Evolutionary conservation across 1,140 invertebrate genomes (phyloP).

Genomic region (Drosophila ogumai): DNA sequence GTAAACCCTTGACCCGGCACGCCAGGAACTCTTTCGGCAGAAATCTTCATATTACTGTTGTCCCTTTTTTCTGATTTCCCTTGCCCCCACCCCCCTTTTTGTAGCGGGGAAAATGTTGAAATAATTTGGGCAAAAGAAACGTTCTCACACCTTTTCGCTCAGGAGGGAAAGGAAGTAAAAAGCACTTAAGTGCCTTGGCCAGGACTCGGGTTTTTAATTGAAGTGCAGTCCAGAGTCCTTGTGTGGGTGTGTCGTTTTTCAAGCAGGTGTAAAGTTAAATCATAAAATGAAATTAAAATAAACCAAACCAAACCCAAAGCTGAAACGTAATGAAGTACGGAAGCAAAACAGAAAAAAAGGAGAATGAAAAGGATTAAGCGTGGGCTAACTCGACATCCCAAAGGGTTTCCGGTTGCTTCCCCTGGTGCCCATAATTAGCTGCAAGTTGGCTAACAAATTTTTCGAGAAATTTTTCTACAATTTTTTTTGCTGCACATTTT

Average conservation of each 20-base stretch:
- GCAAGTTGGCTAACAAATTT: conserved; percentile 47
- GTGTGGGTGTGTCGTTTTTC: conserved; percentile 39
- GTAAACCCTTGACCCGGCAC: conserved; percentile 77
- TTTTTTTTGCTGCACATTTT: conserved; percentile 41
- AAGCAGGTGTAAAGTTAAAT: conserved; percentile 85
- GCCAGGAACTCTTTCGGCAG: conserved; percentile 45
- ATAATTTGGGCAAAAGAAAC: conserved; percentile 75
- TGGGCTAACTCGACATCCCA: conserved; percentile 48
- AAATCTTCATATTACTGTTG: conserved; percentile 71
- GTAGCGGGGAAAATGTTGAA: conserved; percentile 67
- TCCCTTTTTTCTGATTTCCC: conserved; percentile 50
- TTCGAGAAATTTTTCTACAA: conserved; percentile 44
- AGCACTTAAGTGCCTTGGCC: conserved; percentile 79
- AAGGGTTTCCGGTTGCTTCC: conserved; percentile 40
- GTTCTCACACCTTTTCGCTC: conserved; percentile 46
- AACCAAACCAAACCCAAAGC: conserved; percentile 72
- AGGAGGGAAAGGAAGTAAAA: conserved; percentile 54
- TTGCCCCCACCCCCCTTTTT: not conserved
- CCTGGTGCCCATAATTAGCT: conserved; percentile 73
- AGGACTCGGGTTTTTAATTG: conserved; percentile 78
- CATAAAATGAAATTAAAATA: conserved; percentile 85
- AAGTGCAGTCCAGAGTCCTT: conserved; percentile 65
- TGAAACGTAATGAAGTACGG: conserved; percentile 78
- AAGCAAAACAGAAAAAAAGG: conserved; percentile 26
- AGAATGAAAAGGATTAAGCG: conserved; percentile 65